A percentile compares a stretch with the other conserved stretches of the same genome.
Evolutionary conservation across 2,888 invertebrate species (phyloP).

Genomic region (Lottia gigantea): DNA sequence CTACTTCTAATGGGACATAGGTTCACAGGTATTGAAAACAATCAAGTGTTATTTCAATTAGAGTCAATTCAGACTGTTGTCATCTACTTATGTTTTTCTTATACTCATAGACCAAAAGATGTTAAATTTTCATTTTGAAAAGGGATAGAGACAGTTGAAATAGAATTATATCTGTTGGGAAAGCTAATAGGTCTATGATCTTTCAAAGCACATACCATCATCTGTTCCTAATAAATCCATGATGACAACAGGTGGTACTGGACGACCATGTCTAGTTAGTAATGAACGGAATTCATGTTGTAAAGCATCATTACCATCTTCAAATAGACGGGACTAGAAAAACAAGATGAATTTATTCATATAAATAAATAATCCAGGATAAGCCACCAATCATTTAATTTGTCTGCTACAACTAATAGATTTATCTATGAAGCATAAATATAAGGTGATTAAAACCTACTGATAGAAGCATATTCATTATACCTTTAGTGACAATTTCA

Average conservation of each 20-base stretch:
- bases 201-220: conserved; percentile 74
- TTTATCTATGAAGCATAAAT: too few relatives aligned
- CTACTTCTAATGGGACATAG: too few relatives aligned
- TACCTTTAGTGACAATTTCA: too few relatives aligned
- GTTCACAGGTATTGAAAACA: too few relatives aligned
- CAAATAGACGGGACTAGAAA: conserved; percentile 66
- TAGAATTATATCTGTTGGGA: too few relatives aligned
- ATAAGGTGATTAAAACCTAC: too few relatives aligned
- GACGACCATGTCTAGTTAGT: conserved; percentile 85
- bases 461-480: too few relatives aligned
- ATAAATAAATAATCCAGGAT: neutral
- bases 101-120: neutral
- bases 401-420: neutral
- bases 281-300: conserved; percentile 90
- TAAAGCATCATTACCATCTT: conserved; percentile 83
- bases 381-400: too few relatives aligned
- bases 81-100: neutral
- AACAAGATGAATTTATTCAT: neutral
- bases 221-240: conserved; percentile 88
- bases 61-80: neutral
- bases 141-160: neutral
- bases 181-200: too few relatives aligned
- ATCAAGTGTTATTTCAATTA: too few relatives aligned
- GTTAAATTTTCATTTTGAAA: neutral
- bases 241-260: conserved; percentile 86